Percentiles rank a stretch among this genome's conserved stretches.
Evolutionary conservation across 2,113 vertebrate genomes (phyloP).

Genomic region (Carassius carassius): DNA sequence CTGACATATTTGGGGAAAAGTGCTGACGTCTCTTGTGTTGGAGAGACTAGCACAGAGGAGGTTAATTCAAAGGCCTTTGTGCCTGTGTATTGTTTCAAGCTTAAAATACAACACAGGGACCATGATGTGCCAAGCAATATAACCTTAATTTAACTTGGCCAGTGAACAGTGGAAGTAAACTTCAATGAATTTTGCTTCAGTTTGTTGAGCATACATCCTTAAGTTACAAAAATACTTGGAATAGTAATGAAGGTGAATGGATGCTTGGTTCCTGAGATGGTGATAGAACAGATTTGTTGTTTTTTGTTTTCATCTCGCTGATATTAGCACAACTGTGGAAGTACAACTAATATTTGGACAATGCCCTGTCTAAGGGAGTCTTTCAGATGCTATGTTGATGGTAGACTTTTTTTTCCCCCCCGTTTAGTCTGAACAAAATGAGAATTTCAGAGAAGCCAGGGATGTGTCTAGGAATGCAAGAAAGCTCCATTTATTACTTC

Average conservation of each 20-base stretch:
- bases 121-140: conserved; percentile 64
- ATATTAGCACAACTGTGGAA: conserved; percentile 16
- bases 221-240: conserved; percentile 47
- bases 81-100: conserved; percentile 46
- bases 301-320: neutral
- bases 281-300: neutral
- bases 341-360: conserved; percentile 51
- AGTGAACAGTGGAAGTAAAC: conserved; percentile 61
- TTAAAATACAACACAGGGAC: conserved; percentile 51
- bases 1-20: conserved; percentile 28
- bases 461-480: neutral
- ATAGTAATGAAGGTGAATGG: conserved; percentile 37
- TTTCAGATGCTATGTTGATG: conserved; percentile 22
- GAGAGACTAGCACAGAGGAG: conserved; percentile 44
- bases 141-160: conserved; percentile 69
- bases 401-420: conserved; percentile 6
- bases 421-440: conserved; percentile 14
- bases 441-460: conserved; percentile 19
- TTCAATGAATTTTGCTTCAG: conserved; percentile 48
- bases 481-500: neutral
- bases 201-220: conserved; percentile 48
- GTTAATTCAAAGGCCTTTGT: conserved; percentile 52
- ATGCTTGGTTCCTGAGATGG: neutral
- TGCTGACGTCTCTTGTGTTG: conserved; percentile 46
- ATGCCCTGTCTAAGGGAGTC: conserved; percentile 3